Base-by-base conservation (phyloP, 2,888 invertebrate species). In the Chymomyza caudatula region DNA sequence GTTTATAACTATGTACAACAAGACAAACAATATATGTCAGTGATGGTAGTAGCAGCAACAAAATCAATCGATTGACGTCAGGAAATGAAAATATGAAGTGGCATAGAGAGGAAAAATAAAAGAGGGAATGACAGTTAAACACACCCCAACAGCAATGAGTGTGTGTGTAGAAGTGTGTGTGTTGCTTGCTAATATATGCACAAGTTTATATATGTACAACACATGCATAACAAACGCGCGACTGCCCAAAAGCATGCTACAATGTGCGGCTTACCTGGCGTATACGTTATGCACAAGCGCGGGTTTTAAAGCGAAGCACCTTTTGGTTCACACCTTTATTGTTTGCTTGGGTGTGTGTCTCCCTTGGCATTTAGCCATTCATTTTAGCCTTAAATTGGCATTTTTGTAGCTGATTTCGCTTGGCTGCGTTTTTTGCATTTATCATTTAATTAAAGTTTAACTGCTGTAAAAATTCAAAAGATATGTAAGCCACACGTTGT, bases 21-120 rank as follows among this genome's bases (percentile, higher is more conserved):
- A 22, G 51, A 37, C 44, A 53, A 63, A 49, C 58, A 71, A 8
- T 15, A 43, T 25, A 47, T 47, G 52, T 11, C 23, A n/a, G n/a
- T 13, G 43, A 15, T 8, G 55, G 11, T 37, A 17, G 20, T 2
- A 20, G 15, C 8, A 5, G 23, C 42, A 56, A 59, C 43, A 29
- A 67, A 85, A 75, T 73, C 84, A 83, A 81, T 81, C 84, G 86
- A 85, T 85, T 81, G 86, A 81, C 84, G 86, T 81, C 84, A 81
- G 81, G 65, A 64, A 59, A 49, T 17, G 44, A 44, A 44, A 44
- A 19, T 17, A 20, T 49, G 49, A 20, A 49, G 49, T 49, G 20
- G 17, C 20, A 49, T 49, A 20, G 20, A 49, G 19, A 49, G 20
- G 4, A 44, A 44, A 44, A 49, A 49, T 49, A 29, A 15, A 29